Base-by-base conservation (phyloP, 2,888 invertebrate genomes). In the Athalia circularis region DNA sequence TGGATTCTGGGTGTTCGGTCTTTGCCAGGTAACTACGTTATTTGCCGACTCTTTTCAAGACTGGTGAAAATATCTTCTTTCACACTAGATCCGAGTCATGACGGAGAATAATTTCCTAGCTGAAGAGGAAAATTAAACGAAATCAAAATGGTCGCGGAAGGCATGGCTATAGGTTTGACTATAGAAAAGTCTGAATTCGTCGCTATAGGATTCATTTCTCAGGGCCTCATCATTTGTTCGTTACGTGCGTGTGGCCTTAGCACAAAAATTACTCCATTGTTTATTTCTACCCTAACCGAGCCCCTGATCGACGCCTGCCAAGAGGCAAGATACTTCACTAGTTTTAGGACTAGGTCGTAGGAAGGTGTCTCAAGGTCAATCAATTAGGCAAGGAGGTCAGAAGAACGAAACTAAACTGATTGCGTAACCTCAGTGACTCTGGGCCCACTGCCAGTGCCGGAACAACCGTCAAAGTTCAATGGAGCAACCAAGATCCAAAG, bases 401-500 rank as follows among this genome's bases (percentile, higher is more conserved):
- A 86, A 81, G 85, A 86, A 85, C 87, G 83, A 80, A 83, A 81
- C 82, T 29, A 29, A 29, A 29, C 29, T 29, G 29, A 29, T 89
- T 89, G 87, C 88, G 88, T 88, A 89, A 90, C 81, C 85, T 89
- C 29, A 29, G 29, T 29, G 29, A 29, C 29, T 29, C 29, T 29
- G 29, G 90, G 89, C 89, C 81, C 79, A 70, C 59, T 77, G 87
- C 89, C 89, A 88, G 84, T 80, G 80, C 81, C 81, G 84, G 82
- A 81, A 81, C 81, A 84, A 83, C 29, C 87, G 88, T 88, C 88
- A 90, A 89, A 87, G 90, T 89, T 90, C 90, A 90, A 89, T 90
- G 90, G 86, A 89, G 89, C 88, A 90, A 87, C 87, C 6, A 54
- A 62, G 84, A 82, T 85, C 84, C 82, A 84, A 85, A 83, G 82